Evolutionary conservation across 2,797 vertebrate genomes (phyloP).

Genomic region (Xyrichtys novacula): DNA sequence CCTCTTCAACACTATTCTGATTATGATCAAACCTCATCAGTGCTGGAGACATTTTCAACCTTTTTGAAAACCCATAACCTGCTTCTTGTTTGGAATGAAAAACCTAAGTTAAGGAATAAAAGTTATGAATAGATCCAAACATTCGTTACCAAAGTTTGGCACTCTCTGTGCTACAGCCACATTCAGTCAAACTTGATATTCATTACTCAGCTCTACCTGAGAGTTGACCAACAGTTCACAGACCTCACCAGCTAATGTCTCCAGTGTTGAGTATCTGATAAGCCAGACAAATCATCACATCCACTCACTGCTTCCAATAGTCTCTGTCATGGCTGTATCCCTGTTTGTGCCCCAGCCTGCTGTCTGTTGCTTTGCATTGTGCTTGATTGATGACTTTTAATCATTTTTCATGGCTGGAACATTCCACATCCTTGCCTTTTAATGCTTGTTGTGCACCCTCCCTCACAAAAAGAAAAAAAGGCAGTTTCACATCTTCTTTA

Average conservation of each 20-base stretch:
- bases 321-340: conserved; percentile 41
- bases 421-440: background rate
- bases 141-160: background rate
- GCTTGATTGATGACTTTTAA: conserved; percentile 11
- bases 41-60: conserved; percentile 38
- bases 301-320: conserved; percentile 44
- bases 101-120: no score
- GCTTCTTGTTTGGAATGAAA: no score
- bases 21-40: conserved; percentile 22
- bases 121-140: background rate
- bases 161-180: background rate
- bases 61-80: background rate
- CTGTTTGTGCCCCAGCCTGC: conserved; percentile 25
- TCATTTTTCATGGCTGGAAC: conserved; percentile 38
- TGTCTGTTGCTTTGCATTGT: conserved; percentile 43
- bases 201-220: background rate
- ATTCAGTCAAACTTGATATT: background rate
- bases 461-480: no score
- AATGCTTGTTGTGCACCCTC: conserved; percentile 15
- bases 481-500: background rate
- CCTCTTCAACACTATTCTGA: background rate
- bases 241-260: conserved; percentile 19
- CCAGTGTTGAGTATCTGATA: conserved; percentile 42
- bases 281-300: conserved; percentile 11
- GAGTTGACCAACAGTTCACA: background rate